These are phyloP conservation scores for Diacarnus erythraeanus DNA, from an alignment of 37 sponge, comb jelly and placozoan species.

Conservation along the genomic window DNA sequence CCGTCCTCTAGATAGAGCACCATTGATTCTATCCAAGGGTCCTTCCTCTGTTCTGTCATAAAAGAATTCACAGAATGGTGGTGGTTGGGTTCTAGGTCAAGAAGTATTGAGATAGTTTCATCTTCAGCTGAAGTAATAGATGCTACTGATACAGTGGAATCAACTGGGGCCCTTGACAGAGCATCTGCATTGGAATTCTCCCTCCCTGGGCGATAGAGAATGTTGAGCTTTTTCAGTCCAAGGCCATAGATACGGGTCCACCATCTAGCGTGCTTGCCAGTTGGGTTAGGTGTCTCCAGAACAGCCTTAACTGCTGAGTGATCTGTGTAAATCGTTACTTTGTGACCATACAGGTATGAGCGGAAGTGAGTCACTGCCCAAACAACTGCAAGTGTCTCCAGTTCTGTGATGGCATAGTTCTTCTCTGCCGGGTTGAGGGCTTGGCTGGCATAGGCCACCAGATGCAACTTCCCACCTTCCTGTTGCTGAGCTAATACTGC, in stretches of 20 bases:
- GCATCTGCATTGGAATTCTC: slow-evolving; percentile 46
- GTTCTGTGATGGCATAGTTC: slow-evolving; percentile 8
- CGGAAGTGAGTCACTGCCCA: slow-evolving; percentile 18
- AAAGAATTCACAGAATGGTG: background rate
- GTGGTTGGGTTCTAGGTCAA: background rate
- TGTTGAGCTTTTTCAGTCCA: slow-evolving; percentile 36
- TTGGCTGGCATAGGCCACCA: slow-evolving; percentile 22
- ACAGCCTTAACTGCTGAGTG: slow-evolving; percentile 64
- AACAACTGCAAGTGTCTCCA: slow-evolving; percentile 33
- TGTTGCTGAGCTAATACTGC: slow-evolving; percentile 14
- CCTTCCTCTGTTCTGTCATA: background rate
- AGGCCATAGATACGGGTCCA: slow-evolving; percentile 39
- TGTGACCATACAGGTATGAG: slow-evolving; percentile 8
- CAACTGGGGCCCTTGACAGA: slow-evolving; percentile 6
- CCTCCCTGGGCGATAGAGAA: slow-evolving; percentile 26
- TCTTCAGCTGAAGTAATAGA: background rate
- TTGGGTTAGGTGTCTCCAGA: slow-evolving; percentile 34
- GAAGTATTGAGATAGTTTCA: background rate
- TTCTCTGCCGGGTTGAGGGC: slow-evolving; percentile 18
- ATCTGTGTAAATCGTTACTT: slow-evolving; percentile 22
- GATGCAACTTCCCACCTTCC: background rate
- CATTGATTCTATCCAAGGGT: slow-evolving; percentile 14
- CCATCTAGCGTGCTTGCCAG: slow-evolving; percentile 61
- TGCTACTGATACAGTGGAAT: background rate
- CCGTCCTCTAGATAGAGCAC: slow-evolving; percentile 20